Evolutionary conservation across 2,888 invertebrate species (phyloP), one percentile per base, ranked within the genome.

Genomic region (Adelognathus sp.): DNA sequence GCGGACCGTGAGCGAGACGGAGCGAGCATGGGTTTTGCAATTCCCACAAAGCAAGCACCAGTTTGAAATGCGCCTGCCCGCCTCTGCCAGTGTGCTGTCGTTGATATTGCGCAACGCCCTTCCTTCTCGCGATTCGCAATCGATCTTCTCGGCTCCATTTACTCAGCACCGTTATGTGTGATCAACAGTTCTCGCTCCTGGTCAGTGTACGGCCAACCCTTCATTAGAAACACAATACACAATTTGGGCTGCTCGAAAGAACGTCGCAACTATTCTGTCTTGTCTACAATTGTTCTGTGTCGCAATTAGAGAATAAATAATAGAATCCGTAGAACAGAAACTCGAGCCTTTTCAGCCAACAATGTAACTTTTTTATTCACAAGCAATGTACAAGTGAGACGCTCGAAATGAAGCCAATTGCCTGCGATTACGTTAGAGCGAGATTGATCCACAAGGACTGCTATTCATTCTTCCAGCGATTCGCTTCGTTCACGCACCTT

Each of bases 31-130:
- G 72, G 79, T 76, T 82, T 82, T 74, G 82, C 82, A 82, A 85
- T 82, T 81, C 80, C 74, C 78, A 76, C 81, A 82, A 82, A 84
- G 58, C 60, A 69, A 39, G 77, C 58, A 44, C 44, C 67, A 44
- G 44, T 58, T 77, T 76, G 79, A 82, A 85, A 81, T 79, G 72
- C 60, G 61, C 66, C 56, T 33, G 60, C 16, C 33, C 29, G 64
- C 52, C 50, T 44, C 27, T 64, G 64, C 56, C 64, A 63, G 14
- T 16, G 50, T 64, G 36, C 61, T 46, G n/a, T n/a, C 41, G 29
- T 3, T 44, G 33, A 29, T 56, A 41, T 84, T 81, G 82, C 76
- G 85, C 75, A 85, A 85, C 64, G 36, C 56, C 72, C 76, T 76
- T 81, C 64, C 80, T 66, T 58, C 41, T 76, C 24, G 79, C 52